Conservation (phyloP, 2,113 vertebrate genomes). For the Amblyopsis rosae region DNA sequence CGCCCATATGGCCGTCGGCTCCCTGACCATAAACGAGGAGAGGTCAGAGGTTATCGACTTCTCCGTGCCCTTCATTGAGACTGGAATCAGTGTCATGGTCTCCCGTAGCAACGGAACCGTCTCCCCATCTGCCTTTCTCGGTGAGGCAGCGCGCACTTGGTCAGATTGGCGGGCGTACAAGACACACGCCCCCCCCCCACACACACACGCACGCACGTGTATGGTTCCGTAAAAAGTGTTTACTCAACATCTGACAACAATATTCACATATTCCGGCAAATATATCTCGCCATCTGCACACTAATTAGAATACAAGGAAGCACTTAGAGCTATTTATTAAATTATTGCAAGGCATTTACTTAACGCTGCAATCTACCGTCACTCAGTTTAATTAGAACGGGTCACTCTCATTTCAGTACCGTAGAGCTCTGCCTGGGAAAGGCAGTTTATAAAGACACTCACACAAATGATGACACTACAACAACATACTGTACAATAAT, state of each 20-base stretch:
- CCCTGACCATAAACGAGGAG: slow-evolving; percentile 97
- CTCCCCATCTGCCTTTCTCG: slow-evolving; percentile 97
- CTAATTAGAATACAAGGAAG: not conserved
- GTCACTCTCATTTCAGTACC: not conserved
- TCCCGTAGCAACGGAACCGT: slow-evolving; percentile 98
- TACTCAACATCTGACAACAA: too few relatives aligned
- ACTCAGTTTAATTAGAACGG: too few relatives aligned
- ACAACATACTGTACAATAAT: not conserved
- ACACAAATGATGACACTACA: not conserved
- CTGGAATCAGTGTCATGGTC: slow-evolving; percentile 98
- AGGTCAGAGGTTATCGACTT: slow-evolving; percentile 98
- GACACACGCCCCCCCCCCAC: not conserved
- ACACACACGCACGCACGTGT: not conserved
- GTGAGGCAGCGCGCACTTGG: slow-evolving; percentile 69
- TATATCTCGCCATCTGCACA: not conserved
- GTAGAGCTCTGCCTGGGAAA: not conserved
- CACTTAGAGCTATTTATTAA: not conserved
- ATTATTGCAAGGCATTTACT: not conserved
- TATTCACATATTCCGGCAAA: not conserved
- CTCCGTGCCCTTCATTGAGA: slow-evolving; percentile 98
- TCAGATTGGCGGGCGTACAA: slow-evolving; percentile 24
- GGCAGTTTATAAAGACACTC: not conserved
- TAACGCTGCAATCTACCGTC: not conserved
- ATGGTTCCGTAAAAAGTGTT: not conserved
- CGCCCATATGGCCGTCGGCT: slow-evolving; percentile 98